These are phyloP conservation scores for Boloria selene DNA, from an alignment of 2,888 invertebrate genomes.

Conservation along the genomic window DNA sequence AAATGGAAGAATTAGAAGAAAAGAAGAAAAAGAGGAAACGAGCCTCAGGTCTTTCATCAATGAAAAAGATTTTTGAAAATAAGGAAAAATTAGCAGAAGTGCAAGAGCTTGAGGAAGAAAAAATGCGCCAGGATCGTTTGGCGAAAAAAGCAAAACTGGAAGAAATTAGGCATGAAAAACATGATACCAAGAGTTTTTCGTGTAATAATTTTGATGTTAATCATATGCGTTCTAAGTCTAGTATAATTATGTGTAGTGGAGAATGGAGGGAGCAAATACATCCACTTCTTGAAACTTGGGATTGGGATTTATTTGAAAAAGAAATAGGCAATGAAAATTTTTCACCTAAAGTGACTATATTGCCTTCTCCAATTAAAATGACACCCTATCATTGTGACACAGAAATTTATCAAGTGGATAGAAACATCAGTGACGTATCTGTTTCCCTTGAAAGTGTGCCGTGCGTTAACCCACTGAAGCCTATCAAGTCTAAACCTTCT, in stretches of 20 bases:
- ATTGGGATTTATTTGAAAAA: slow-evolving; percentile 85
- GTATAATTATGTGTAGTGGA: slow-evolving; percentile 73
- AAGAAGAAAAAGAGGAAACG: slow-evolving; percentile 83
- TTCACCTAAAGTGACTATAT: slow-evolving; percentile 66
- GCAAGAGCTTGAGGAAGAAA: slow-evolving; percentile 81
- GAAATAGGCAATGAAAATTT: slow-evolving; percentile 76
- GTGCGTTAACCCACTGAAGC: slow-evolving; percentile 84
- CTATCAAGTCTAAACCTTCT: slow-evolving; percentile 78
- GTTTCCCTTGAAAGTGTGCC: slow-evolving; percentile 83
- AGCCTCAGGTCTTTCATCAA: slow-evolving; percentile 84
- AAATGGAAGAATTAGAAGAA: slow-evolving; percentile 79
- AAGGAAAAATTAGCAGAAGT: slow-evolving; percentile 87
- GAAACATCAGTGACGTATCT: slow-evolving; percentile 77
- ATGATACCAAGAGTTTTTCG: slow-evolving; percentile 73
- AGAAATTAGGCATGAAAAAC: slow-evolving; percentile 72
- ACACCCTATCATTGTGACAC: slow-evolving; percentile 77
- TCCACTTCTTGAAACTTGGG: slow-evolving; percentile 84
- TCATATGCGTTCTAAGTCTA: slow-evolving; percentile 77
- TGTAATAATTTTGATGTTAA: slow-evolving; percentile 75
- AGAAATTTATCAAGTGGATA: slow-evolving; percentile 76
- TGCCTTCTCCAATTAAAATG: slow-evolving; percentile 77
- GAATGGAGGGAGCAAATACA: slow-evolving; percentile 85
- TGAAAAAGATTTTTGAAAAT: slow-evolving; percentile 89
- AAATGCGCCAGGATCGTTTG: slow-evolving; percentile 64
- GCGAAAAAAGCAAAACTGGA: slow-evolving; percentile 73